Base-by-base conservation (phyloP, 2,888 invertebrate genomes). In the Pandemis cinnamomeana region DNA sequence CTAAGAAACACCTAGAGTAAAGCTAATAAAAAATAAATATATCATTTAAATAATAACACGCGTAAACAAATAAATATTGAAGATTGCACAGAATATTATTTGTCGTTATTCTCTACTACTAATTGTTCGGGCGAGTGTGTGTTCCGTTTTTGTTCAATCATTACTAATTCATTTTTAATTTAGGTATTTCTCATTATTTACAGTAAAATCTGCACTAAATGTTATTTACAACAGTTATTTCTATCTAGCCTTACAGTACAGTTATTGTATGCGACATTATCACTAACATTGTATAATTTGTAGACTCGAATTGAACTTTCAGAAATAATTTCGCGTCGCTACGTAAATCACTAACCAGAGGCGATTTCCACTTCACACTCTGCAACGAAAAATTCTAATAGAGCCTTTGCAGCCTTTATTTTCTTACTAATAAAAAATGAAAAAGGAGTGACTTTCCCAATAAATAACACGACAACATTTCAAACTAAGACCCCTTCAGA, bases 81-180 rank as follows among this genome's bases (percentile, higher is more conserved):
- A 87, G 88, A 93, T 92, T 93, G 93, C 93, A 92, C 92, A 86
- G 86, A 84, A 81, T 82, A 84, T 87, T 86, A 86, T 87, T 89
- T 87, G 85, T 89, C 86, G 80, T 82, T 79, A 80, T 76, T 85
- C 76, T 83, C 89, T 92, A 91, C 84, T 82, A 83, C 90, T 93
- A 91, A 89, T 88, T 92, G 91, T 88, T 92, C 91, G 88, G 89
- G 93, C 93, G 93, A 94, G 93, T 92, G 87, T 89, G 88, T 92
- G 93, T 94, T 94, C 93, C 93, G 89, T 89, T 36, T 88, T 92
- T 89, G 87, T 88, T 90, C 87, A 86, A 83, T 82, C 20, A n/a
- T n/a, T 80, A 84, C 88, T 88, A 27, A 27, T 27, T 27, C 27
- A 36, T 86, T 83, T 86, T 86, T 91, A 91, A 83, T 86, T 86